Evolutionary conservation across 2,888 invertebrate genomes (phyloP), one percentile per base, ranked within the genome.

Genomic region (Antheraea yamamai): DNA sequence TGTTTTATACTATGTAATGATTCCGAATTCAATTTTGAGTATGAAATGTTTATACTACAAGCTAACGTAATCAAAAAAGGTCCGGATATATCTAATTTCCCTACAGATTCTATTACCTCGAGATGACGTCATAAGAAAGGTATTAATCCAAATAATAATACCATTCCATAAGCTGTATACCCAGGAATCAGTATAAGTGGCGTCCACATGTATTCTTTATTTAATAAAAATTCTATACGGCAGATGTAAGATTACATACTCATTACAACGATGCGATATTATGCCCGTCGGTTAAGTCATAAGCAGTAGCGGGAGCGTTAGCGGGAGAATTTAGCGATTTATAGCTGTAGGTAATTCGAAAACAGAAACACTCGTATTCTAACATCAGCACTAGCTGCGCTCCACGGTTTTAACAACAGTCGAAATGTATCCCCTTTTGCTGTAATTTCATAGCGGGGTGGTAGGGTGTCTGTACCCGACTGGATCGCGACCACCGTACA

Each of bases 191-290:
- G 39, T 20, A 20, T 39, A 70, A 70, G 70, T 39, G 68, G 68
- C 35, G 68, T 20, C 30, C 68, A 39, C 55, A 75, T 72, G 72
- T 39, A 70, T 76, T 72, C 77, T 77, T 77, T 78, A 78, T 80
- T 80, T 81, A 82, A 81, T 82, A 83, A 81, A 81, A 78, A 81
- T 80, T 79, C 78, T 76, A 75, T 74, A 75, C 76, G 75, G 75
- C 78, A 79, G 78, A 81, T 77, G 79, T 76, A 52, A 78, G 79
- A 81, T 78, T 79, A 78, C 74, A 76, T 76, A 76, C 76, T 78
- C 80, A 81, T 82, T 82, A 79, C 72, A 74, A 74, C 75, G 70
- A 75, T 75, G n/a, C 64, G 76, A 35, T 75, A 68, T 30, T 74
- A 68, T 66, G 30, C 23, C 35, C 26, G 26, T 18, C 4, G 14